Base-by-base conservation (phyloP, 2,888 invertebrate genomes). In the Candidula unifasciata region DNA sequence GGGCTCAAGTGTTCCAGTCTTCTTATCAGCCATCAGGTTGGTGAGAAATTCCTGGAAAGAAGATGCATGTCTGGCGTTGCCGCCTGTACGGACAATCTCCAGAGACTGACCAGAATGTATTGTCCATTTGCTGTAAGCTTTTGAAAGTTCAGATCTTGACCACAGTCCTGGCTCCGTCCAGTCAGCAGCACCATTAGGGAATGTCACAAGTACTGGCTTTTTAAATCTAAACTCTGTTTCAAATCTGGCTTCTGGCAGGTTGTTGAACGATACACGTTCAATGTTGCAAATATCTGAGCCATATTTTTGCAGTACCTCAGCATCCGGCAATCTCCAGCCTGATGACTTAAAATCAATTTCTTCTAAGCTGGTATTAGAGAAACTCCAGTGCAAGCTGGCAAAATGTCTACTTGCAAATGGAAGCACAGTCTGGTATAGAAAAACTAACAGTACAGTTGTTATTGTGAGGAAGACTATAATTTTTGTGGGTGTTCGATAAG, bases 1-100 rank as follows among this genome's bases (percentile, higher is more conserved):
- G 52, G 90, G 90, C 83, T 91, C 90, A 8, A 86, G 88, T 1
- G 80, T 77, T 3, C 64, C 82, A 81, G 88, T 87, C 18, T 85
- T 86, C 18, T 80, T 83, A n/a, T 84, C 44, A 52, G 30, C 82
- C 86, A 90, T 89, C 69, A 89, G 77, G 5, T 86, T 85, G 57
- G 89, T 89, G 24, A 91, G 86, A 86, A 89, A 92, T 21, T 90
- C 85, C 3, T 87, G 84, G 84, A 92, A 90, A 0, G 90, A 89
- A 0, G 90, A 88, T 24, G 87, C 85, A 2, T 89, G 78, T 71
- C 90, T 88, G 18, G 91, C 92, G 57, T 89, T 90, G 16, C 92
- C 92, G 18, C 92, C 92, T 44, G 87, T 84, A 8, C 91, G 88
- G 3, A 92, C 91, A 73, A 92, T 91, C 81, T 92, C 92, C 52